Evolutionary conservation across 2,888 invertebrate species (phyloP).

Genomic region (Melolontha melolontha): DNA sequence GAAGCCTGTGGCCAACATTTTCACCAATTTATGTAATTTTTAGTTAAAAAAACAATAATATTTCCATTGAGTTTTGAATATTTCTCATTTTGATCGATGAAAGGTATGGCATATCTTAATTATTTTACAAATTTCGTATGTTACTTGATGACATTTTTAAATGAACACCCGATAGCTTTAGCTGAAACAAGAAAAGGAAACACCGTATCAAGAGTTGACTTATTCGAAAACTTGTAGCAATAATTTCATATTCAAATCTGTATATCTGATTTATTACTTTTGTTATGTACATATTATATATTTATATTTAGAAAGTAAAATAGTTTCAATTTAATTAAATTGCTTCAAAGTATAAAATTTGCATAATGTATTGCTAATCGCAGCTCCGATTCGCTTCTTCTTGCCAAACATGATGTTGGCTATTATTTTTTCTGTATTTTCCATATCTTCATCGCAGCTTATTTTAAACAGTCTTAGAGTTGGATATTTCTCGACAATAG

Average conservation of each 20-base stretch:
- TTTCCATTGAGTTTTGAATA: no score
- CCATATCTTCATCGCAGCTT: slow-evolving; percentile 65
- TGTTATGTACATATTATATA: slow-evolving; percentile 31
- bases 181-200: slow-evolving; percentile 62
- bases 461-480: slow-evolving; percentile 72
- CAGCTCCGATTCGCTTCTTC: slow-evolving; percentile 74
- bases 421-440: slow-evolving; percentile 72
- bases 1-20: no score
- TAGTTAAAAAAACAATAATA: no score
- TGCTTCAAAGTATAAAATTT: slow-evolving; percentile 69
- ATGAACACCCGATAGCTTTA: slow-evolving; percentile 62
- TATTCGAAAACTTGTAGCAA: slow-evolving; percentile 62
- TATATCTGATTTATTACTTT: slow-evolving; percentile 17
- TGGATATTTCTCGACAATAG: slow-evolving; percentile 80
- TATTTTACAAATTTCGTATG: no score
- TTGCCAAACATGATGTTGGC: slow-evolving; percentile 72
- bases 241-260: not conserved
- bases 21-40: no score
- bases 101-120: no score
- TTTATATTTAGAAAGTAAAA: slow-evolving; percentile 4
- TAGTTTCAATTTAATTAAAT: slow-evolving; percentile 27
- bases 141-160: no score
- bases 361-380: slow-evolving; percentile 75
- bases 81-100: no score
- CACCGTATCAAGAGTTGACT: slow-evolving; percentile 61